A percentile compares a stretch with the other conserved stretches of the same genome.
Conservation (phyloP, 1,140 invertebrate species). For the Antheraea pernyi region DNA sequence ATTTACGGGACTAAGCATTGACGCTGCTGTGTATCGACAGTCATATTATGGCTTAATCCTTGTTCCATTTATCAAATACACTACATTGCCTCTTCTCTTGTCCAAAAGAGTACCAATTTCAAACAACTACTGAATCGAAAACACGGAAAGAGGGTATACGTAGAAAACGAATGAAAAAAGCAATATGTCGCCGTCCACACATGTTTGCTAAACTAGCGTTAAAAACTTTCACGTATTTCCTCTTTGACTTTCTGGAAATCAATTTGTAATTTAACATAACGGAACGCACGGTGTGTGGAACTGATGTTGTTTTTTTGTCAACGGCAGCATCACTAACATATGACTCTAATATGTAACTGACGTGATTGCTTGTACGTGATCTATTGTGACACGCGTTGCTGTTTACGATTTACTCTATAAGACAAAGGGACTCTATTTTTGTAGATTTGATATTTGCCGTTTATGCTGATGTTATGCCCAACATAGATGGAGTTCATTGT, state of each 20-base stretch:
- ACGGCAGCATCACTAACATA: conserved; percentile 38
- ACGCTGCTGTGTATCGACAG: background rate
- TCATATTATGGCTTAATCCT: background rate
- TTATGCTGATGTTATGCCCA: background rate
- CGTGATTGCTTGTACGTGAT: conserved; percentile 45
- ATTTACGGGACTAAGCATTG: too few relatives aligned
- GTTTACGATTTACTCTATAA: conserved; percentile 26
- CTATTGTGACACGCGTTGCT: conserved; percentile 33
- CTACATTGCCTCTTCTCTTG: background rate
- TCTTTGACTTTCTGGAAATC: conserved; percentile 55
- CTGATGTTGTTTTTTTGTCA: conserved; percentile 50
- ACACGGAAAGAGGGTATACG: conserved; percentile 34
- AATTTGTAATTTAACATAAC: conserved; percentile 65
- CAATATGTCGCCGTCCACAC: conserved; percentile 54
- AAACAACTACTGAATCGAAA: conserved; percentile 35
- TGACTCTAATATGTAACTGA: conserved; percentile 54
- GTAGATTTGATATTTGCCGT: background rate
- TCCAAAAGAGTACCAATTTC: background rate
- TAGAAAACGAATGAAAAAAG: conserved; percentile 60
- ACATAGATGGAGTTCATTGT: background rate
- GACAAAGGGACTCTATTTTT: background rate
- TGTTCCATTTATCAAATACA: background rate
- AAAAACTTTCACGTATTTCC: conserved; percentile 44
- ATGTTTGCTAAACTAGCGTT: conserved; percentile 54
- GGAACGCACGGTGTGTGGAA: conserved; percentile 34